These are phyloP conservation scores for Microplitis mediator DNA, from an alignment of 1,140 invertebrate species.

Conservation along the genomic window DNA sequence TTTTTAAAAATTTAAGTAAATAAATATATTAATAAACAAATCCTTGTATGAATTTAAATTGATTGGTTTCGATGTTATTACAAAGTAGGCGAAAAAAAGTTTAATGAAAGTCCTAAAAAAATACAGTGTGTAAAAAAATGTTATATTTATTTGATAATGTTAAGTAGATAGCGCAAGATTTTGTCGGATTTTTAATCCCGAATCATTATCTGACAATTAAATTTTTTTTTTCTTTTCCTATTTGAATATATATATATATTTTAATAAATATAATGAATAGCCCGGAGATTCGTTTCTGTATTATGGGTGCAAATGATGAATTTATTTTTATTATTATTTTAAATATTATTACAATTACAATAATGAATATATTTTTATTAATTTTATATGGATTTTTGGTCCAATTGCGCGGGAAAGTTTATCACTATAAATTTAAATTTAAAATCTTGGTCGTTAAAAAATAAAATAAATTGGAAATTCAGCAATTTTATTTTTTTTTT, in stretches of 20 bases:
- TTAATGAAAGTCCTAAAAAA: not conserved
- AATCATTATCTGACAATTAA: not conserved
- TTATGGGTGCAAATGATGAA: not conserved
- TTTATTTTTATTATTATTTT: not conserved
- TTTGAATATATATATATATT: not conserved
- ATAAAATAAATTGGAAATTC: too few relatives aligned
- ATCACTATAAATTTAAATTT: too few relatives aligned
- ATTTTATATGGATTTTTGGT: not conserved
- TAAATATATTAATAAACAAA: too few relatives aligned
- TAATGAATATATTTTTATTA: not conserved
- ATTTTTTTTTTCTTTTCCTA: too few relatives aligned
- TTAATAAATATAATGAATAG: not conserved
- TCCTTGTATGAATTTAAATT: too few relatives aligned
- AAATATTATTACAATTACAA: not conserved
- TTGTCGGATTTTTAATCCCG: not conserved
- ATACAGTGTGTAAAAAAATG: not conserved
- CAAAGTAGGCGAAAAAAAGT: not conserved
- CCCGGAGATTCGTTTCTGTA: not conserved
- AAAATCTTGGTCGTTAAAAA: too few relatives aligned
- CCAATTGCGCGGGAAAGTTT: not conserved
- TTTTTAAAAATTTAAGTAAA: too few relatives aligned
- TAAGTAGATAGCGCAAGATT: constrained; percentile 2
- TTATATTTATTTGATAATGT: constrained; percentile 5
- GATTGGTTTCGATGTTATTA: not conserved
- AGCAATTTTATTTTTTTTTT: too few relatives aligned